Conservation (phyloP, 2,113 vertebrate genomes). For the Dipodomys spectabilis region DNA sequence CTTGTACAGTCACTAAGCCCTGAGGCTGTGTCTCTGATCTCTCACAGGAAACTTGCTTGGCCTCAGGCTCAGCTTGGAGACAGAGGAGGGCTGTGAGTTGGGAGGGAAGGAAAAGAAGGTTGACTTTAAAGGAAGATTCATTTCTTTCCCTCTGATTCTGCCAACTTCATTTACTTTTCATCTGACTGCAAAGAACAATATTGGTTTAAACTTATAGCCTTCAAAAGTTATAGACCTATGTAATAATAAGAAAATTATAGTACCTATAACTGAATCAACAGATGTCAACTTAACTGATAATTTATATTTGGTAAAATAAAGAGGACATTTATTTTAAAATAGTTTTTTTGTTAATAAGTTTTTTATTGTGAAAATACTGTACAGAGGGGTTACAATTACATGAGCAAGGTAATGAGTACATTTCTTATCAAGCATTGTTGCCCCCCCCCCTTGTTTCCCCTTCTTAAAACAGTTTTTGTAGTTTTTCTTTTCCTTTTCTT, state of each 20-base stretch:
- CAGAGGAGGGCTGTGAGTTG: constrained; percentile 26
- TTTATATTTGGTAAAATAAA: constrained; percentile 92
- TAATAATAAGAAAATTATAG: constrained; percentile 88
- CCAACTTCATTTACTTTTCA: constrained; percentile 79
- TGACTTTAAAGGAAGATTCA: not conserved
- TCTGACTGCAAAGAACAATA: constrained; percentile 81
- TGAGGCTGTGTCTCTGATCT: not conserved
- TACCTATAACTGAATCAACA: constrained; percentile 86
- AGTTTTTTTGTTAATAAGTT: too few species aligned
- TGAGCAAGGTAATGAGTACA: too few species aligned
- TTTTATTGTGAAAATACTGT: too few species aligned
- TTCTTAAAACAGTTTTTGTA: constrained; percentile 19
- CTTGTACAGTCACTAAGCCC: constrained; percentile 23
- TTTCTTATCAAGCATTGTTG: too few species aligned
- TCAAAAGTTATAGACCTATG: constrained; percentile 81
- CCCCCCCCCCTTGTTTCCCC: too few species aligned
- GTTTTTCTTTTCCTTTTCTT: too few species aligned
- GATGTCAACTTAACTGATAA: constrained; percentile 87
- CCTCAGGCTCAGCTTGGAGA: not conserved
- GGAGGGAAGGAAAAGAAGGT: not conserved
- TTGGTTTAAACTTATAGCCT: constrained; percentile 85
- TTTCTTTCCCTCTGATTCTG: constrained; percentile 64
- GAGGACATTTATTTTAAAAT: constrained; percentile 86
- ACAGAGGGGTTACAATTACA: too few species aligned
- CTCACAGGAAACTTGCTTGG: not conserved